A percentile compares a stretch with the other conserved stretches of the same genome.
These are phyloP conservation scores for Philhelius pedissequus DNA, from an alignment of 2,888 invertebrate species.

Conservation along the genomic window DNA sequence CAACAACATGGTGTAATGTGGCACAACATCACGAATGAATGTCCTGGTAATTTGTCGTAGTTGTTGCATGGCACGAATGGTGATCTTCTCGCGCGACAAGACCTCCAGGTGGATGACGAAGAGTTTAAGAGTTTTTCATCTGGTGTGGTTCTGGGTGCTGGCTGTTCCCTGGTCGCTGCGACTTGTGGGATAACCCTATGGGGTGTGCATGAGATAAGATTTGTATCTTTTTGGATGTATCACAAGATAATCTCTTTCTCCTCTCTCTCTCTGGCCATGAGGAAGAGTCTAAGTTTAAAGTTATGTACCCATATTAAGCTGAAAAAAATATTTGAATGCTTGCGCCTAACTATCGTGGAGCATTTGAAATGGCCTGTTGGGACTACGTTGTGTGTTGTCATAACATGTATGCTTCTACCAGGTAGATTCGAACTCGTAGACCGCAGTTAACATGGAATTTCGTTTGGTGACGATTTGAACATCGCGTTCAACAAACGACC, in stretches of 20 bases:
- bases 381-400: constrained; percentile 42
- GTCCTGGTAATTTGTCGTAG: constrained; percentile 60
- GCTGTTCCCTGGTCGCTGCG: neutral
- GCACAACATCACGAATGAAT: constrained; percentile 65
- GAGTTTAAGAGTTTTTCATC: constrained; percentile 38
- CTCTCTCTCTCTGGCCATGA: constrained; percentile 19
- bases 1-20: constrained; percentile 61
- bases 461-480: constrained; percentile 63
- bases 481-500: constrained; percentile 51
- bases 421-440: constrained; percentile 9
- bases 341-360: constrained; percentile 26
- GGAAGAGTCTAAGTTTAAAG: constrained; percentile 9
- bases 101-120: constrained; percentile 57
- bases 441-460: constrained; percentile 18
- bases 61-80: constrained; percentile 8
- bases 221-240: constrained; percentile 48
- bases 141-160: constrained; percentile 3
- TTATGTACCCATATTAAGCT: neutral
- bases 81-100: constrained; percentile 18
- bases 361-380: constrained; percentile 54
- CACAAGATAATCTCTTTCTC: constrained; percentile 51
- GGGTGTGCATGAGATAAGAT: constrained; percentile 61
- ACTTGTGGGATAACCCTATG: constrained; percentile 4
- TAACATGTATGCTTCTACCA: constrained; percentile 34
- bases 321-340: constrained; percentile 12